Conservation (phyloP, 2,797 vertebrate species). For the Cryptoprocta ferox region DNA sequence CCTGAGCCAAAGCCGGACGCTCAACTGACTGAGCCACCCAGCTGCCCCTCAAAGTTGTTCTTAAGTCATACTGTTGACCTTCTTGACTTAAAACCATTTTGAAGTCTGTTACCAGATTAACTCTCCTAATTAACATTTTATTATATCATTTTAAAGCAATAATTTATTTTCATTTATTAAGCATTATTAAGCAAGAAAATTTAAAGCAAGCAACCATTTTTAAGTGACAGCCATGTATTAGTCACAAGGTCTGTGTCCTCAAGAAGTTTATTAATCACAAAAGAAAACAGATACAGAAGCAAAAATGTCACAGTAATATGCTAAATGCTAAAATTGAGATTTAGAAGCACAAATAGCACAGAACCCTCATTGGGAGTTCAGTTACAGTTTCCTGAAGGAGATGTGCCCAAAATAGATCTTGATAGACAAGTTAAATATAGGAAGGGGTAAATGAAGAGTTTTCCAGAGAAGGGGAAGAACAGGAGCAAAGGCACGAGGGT, state of each 20-base stretch:
- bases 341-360: neutral
- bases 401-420: neutral
- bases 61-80: neutral
- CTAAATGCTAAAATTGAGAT: neutral
- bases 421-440: neutral
- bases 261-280: neutral
- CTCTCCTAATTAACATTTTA: neutral
- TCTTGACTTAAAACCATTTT: conserved; percentile 26
- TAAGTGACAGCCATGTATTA: neutral
- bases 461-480: neutral
- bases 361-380: neutral
- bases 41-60: neutral
- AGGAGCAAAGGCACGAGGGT: neutral
- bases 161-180: neutral
- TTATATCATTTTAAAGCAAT: neutral
- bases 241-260: neutral
- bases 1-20: too few relatives aligned
- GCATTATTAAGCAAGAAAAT: neutral
- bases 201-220: conserved; percentile 34
- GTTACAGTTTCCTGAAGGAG: neutral
- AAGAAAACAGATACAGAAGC: neutral
- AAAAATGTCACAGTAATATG: neutral
- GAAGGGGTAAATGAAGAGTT: neutral
- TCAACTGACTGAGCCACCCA: too few relatives aligned
- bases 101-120: neutral